Evolutionary conservation across 2,797 vertebrate genomes (phyloP), one percentile per base, ranked within the genome.

Genomic region (Rallus crepitans): DNA sequence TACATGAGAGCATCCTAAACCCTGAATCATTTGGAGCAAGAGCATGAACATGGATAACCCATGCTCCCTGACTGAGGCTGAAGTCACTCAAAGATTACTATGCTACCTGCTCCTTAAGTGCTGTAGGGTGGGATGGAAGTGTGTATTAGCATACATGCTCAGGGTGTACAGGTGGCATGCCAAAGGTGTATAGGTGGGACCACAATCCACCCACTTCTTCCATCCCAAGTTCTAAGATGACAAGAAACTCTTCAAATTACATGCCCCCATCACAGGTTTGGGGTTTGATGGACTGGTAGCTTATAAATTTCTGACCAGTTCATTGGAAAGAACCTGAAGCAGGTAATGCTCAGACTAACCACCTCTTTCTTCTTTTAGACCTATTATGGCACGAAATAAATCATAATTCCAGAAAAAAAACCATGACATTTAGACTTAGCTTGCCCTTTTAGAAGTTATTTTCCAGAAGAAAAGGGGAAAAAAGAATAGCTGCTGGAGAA

Each of bases 111-210:
- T 27, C 37, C 33, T 5, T 6, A 30, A 28, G 33, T 16, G 27
- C 56, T 59, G 14, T 6, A 5, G 14, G 37, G 61, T 52, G 71
- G 45, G 45, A 30, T 21, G 30, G 16, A 37, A 17, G 42, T 21
- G 31, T 19, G 13, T 6, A 4, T 12, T 21, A 45, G 27, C n/a
- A 52, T 0, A 28, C 30, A 3, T 1, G 37, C 50, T 60, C 25
- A 20, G 19, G 45, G 42, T 19, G 23, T 13, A 39, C 15, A 16
- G 20, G 42, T 42, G 42, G 7, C 42, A 42, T 42, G 42, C 42
- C 42, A 42, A 42, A 18, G 42, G 42, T 42, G 42, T 42, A 42
- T 18, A 42, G 42, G 19, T 8, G 4, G 12, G 45, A 87, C 1
- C 0, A 17, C 77, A 87, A 11, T 24, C 40, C n/a, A 80, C 31